Conservation (phyloP, 1,140 invertebrate genomes). For the Pachyrhynchus sulphureomaculatus region DNA sequence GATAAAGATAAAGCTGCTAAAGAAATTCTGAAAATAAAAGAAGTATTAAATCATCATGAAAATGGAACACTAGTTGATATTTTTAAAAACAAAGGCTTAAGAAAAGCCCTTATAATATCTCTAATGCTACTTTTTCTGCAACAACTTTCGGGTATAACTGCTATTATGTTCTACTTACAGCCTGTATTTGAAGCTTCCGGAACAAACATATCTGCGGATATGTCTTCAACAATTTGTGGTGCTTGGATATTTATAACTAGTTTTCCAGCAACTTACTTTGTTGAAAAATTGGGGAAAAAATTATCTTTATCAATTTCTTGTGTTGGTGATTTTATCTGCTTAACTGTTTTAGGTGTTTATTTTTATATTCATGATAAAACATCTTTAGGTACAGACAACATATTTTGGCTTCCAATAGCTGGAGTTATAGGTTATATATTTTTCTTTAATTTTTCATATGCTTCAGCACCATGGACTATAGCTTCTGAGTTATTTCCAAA, state of each 20-base stretch:
- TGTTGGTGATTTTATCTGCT: constrained; percentile 55
- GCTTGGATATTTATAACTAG: constrained; percentile 61
- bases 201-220: constrained; percentile 55
- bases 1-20: constrained; percentile 56
- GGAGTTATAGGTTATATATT: constrained; percentile 67
- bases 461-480: constrained; percentile 70
- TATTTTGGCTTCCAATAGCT: constrained; percentile 63
- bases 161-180: constrained; percentile 76
- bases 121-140: constrained; percentile 70
- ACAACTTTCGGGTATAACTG: constrained; percentile 78
- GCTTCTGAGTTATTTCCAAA: constrained; percentile 73
- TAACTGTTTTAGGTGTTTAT: constrained; percentile 59
- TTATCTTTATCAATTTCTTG: constrained; percentile 65
- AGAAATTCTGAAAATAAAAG: constrained; percentile 54
- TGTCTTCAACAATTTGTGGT: constrained; percentile 74
- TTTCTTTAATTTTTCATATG: constrained; percentile 66
- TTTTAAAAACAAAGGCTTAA: constrained; percentile 56
- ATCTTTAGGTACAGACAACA: constrained; percentile 41
- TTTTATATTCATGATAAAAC: constrained; percentile 57
- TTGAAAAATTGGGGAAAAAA: constrained; percentile 70
- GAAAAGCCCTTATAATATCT: constrained; percentile 69
- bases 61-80: constrained; percentile 23
- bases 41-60: not conserved
- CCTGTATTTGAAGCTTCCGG: constrained; percentile 67
- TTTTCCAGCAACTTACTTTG: constrained; percentile 59